A percentile compares a stretch with the other conserved stretches of the same genome.
These are phyloP conservation scores for Stegostoma tigrinum DNA, from an alignment of 2,113 vertebrate species.

Conservation along the genomic window DNA sequence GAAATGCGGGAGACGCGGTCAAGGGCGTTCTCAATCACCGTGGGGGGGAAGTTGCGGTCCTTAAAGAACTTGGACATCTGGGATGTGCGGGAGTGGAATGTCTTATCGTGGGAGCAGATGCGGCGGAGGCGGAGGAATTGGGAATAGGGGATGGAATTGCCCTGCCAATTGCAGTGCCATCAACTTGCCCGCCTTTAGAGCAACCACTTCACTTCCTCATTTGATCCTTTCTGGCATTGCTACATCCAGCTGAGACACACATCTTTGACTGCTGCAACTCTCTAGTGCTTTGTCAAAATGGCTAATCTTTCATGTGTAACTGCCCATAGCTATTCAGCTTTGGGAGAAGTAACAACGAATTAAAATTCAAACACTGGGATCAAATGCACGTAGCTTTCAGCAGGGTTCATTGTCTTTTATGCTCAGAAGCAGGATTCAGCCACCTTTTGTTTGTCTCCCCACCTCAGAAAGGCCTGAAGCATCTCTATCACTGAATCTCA, in stretches of 20 bases:
- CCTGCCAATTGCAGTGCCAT: no score
- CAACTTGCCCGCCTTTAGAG: background rate
- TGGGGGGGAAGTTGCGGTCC: no score
- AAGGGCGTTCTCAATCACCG: no score
- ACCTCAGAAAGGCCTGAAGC: background rate
- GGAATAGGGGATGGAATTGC: no score
- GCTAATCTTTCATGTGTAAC: background rate
- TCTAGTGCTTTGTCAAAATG: background rate
- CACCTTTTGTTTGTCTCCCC: background rate
- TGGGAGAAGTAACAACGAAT: background rate
- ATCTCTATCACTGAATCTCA: background rate
- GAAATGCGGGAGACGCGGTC: no score
- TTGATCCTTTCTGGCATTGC: background rate
- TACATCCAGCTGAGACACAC: background rate
- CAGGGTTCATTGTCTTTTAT: background rate
- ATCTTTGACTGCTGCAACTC: background rate
- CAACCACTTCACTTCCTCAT: background rate
- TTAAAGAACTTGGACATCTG: no score
- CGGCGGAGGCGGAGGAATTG: no score
- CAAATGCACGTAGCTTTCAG: background rate
- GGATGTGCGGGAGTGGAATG: no score
- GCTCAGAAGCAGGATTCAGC: background rate
- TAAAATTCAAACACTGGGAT: background rate
- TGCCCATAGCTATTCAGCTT: background rate
- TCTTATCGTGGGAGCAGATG: no score